Percentiles rank a stretch among this genome's conserved stretches.
phyloP scores from a whole-genome alignment of 2,113 vertebrate genomes.

The Aramus guarauna region DNA sequence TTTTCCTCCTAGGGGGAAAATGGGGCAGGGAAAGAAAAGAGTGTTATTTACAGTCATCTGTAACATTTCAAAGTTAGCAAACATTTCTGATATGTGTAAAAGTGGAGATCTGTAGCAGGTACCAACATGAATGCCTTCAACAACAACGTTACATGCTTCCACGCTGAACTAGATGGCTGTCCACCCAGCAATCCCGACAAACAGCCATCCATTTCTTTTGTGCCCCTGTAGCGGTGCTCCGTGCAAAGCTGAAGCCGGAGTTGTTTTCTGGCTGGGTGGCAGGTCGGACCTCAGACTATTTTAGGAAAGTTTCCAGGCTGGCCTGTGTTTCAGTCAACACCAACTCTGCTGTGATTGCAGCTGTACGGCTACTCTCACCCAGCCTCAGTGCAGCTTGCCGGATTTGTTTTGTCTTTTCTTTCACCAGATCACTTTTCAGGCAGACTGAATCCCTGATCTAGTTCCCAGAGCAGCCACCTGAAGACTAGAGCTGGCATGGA shows the following conservation, averaged over 20 bases:
- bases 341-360: accelerated
- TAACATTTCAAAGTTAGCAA: neutral
- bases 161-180: neutral
- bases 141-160: neutral
- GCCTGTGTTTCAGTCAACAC: neutral
- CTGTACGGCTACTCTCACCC: neutral
- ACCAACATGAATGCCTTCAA: neutral
- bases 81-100: neutral
- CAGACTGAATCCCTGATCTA: neutral
- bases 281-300: neutral
- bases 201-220: neutral
- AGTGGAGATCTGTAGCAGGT: neutral
- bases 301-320: neutral
- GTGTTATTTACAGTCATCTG: neutral
- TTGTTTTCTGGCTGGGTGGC: neutral
- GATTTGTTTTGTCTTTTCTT: neutral
- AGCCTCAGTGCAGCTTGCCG: neutral
- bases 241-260: neutral
- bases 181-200: neutral
- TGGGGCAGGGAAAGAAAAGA: neutral
- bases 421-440: neutral
- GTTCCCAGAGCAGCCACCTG: neutral
- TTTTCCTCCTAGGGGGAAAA: neutral
- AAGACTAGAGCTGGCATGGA: neutral
- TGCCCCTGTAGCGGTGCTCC: neutral